Evolutionary conservation across 1,140 invertebrate genomes (phyloP), one percentile per base, ranked within the genome.

Genomic region (Bombus difficillimus): DNA sequence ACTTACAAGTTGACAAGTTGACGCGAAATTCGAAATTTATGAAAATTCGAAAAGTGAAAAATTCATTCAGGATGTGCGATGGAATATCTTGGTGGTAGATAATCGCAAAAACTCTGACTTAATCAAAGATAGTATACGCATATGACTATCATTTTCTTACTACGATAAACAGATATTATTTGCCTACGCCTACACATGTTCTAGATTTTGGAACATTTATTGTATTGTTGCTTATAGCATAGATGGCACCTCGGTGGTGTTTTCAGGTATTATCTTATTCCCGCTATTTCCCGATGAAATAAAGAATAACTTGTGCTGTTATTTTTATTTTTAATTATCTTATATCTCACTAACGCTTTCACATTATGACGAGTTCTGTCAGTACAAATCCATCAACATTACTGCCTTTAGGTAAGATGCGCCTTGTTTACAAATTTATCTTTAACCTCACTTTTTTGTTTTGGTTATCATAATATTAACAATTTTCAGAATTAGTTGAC

Each of bases 401-500:
- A 53, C 95, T 98, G 83, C 97, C 97, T 72, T 92, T 98, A 74
- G 97, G 97, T 97, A 91, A 90, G 69, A 37, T 22, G 2, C 32
- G 28, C 64, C 71, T 18, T 71, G 53, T 53, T 74, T 41, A 75
- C 39, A 25, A 53, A 34, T 9, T 12, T 18, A 2, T 71, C 69
- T 59, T n/a, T 80, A 88, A 88, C 86, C 71, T 86, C 1, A 22
- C 22, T 64, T 32, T 3, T 28, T 32, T 13, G 8, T 57, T 25
- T 25, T 2, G 0, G 8, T 34, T 32, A n/a, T n/a, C 25, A 3
- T 6, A 0, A 3, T 2, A 1, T 10, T 3, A 2, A 47, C 5
- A 47, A 66, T 77, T 86, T 76, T 69, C 93, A 98, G 99, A 99
- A 96, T 95, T 99, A 87, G 99, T 99, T n/a, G 99, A 99, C 93